These are phyloP conservation scores for Drosophila serrata DNA, from an alignment of 1,140 invertebrate species.

Conservation along the genomic window DNA sequence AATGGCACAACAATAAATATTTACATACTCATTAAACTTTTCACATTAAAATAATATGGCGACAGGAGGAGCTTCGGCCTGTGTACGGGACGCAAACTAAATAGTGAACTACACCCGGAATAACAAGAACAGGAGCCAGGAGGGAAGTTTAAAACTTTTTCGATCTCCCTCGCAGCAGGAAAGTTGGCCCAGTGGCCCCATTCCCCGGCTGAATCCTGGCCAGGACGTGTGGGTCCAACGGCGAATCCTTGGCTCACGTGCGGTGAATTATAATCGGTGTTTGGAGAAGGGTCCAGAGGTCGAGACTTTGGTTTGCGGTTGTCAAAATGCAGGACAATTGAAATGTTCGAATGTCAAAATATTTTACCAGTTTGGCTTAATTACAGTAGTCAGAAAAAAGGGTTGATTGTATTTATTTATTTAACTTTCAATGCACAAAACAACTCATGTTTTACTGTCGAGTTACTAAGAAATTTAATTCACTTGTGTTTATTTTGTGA, in stretches of 20 bases:
- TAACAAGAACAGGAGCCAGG: constrained; percentile 39
- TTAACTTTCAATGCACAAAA: too few relatives aligned
- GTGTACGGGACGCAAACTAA: constrained; percentile 26
- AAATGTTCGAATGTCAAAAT: constrained; percentile 35
- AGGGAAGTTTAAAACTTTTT: constrained; percentile 71
- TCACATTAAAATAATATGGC: constrained; percentile 71
- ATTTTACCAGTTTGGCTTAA: constrained; percentile 19
- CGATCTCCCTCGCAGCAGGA: constrained; percentile 50
- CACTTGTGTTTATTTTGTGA: too few relatives aligned
- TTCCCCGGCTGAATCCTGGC: constrained; percentile 13
- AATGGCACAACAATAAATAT: constrained; percentile 77
- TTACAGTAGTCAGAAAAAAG: neutral
- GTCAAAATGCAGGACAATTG: constrained; percentile 33
- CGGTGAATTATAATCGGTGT: constrained; percentile 38
- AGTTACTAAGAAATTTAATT: neutral
- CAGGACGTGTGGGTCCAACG: constrained; percentile 27
- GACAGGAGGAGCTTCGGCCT: neutral
- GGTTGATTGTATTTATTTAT: neutral
- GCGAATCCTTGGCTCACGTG: constrained; percentile 25
- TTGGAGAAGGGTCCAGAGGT: neutral
- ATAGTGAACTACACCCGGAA: constrained; percentile 55
- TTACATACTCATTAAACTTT: constrained; percentile 82
- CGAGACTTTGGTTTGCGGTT: constrained; percentile 6
- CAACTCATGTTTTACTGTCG: neutral
- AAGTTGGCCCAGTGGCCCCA: constrained; percentile 24